These are phyloP conservation scores for Lysiphlebus fabarum DNA, from an alignment of 1,140 invertebrate genomes.

Conservation along the genomic window DNA sequence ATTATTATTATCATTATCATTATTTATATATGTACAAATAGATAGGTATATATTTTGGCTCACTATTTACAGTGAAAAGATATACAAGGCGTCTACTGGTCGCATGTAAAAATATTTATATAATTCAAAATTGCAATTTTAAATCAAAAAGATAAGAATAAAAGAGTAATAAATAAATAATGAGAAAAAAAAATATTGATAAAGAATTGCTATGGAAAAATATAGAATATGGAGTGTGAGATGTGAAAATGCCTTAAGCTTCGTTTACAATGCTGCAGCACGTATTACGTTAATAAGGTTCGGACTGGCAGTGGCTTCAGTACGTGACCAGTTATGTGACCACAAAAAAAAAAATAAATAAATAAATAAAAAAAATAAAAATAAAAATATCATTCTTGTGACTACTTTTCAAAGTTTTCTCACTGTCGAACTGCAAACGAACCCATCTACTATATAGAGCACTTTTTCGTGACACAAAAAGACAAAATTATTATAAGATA, in stretches of 20 bases:
- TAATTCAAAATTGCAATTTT: neutral
- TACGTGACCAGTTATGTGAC: constrained; percentile 20
- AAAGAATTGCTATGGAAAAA: constrained; percentile 12
- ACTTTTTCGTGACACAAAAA: too few species aligned
- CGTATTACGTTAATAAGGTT: constrained; percentile 28
- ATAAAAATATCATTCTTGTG: neutral
- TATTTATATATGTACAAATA: too few species aligned
- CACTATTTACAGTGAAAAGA: neutral
- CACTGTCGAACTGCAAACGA: constrained; percentile 21
- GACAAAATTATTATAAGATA: neutral
- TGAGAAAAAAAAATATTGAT: constrained; percentile 5
- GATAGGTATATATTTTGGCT: neutral
- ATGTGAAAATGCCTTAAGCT: constrained; percentile 19
- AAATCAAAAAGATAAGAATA: neutral
- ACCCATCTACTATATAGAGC: too few species aligned
- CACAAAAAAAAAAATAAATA: too few species aligned
- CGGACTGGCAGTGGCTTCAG: constrained; percentile 19
- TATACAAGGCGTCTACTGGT: constrained; percentile 19
- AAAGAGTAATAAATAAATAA: constrained; percentile 9
- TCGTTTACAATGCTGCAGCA: constrained; percentile 24
- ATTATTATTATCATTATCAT: too few species aligned
- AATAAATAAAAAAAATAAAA: too few species aligned
- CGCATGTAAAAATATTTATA: constrained; percentile 3
- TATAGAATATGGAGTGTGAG: constrained; percentile 3
- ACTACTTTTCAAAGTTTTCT: constrained; percentile 14